Conservation (phyloP, 2,888 invertebrate genomes). For the Halocaridina rubra region DNA sequence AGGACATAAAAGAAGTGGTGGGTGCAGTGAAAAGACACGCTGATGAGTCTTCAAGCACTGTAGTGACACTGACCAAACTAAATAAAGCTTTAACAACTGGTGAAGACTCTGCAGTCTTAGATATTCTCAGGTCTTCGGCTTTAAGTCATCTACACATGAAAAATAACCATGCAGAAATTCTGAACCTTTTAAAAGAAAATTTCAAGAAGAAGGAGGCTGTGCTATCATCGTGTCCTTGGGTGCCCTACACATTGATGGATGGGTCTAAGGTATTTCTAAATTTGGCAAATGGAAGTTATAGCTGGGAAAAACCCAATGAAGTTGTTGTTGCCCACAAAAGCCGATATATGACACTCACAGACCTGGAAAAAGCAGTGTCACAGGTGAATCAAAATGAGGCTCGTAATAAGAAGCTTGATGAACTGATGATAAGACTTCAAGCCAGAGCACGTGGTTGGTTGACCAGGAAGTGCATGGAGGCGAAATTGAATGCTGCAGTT, state of each 20-base stretch:
- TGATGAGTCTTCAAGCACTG: slow-evolving; percentile 22
- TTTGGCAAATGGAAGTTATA: slow-evolving; percentile 72
- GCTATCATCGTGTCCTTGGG: background rate
- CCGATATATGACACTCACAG: slow-evolving; percentile 25
- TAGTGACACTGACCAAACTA: slow-evolving; percentile 10
- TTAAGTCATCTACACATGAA: background rate
- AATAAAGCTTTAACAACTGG: slow-evolving; percentile 39
- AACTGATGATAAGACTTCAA: slow-evolving; percentile 73
- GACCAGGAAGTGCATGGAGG: too few relatives aligned
- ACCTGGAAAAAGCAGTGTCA: slow-evolving; percentile 33
- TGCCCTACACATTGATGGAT: slow-evolving; percentile 11
- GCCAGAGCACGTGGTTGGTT: slow-evolving; percentile 75
- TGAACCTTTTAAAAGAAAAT: background rate
- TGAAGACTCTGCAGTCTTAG: background rate
- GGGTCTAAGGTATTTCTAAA: slow-evolving; percentile 70
- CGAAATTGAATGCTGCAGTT: too few relatives aligned
- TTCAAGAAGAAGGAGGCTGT: background rate
- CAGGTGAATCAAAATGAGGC: slow-evolving; percentile 17
- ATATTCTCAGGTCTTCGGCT: slow-evolving; percentile 22
- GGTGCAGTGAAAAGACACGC: slow-evolving; percentile 39
- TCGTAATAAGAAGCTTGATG: slow-evolving; percentile 31
- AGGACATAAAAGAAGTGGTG: slow-evolving; percentile 54
- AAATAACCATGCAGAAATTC: background rate
- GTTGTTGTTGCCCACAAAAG: slow-evolving; percentile 3
- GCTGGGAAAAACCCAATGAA: slow-evolving; percentile 72